Conservation (phyloP, 2,113 vertebrate genomes). For the Cinclus cinclus region DNA sequence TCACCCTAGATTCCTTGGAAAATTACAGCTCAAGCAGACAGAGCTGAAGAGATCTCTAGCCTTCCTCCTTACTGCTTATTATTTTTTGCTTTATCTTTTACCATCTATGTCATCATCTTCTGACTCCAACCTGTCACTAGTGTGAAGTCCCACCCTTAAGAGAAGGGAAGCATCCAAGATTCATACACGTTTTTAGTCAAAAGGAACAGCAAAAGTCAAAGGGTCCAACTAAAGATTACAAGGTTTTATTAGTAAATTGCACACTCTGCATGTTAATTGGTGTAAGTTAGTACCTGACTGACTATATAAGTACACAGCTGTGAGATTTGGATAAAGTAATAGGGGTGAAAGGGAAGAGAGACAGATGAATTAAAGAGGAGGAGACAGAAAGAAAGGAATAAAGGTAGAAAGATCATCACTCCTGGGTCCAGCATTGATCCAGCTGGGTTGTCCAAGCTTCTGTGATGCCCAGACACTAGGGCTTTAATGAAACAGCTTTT, state of each 20-base stretch:
- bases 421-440: too few relatives aligned
- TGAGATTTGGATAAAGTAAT: not conserved
- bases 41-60: fast-evolving
- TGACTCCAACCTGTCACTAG: not conserved
- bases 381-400: not conserved
- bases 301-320: not conserved
- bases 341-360: not conserved
- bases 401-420: not conserved
- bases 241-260: not conserved
- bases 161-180: not conserved
- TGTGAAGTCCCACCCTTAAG: not conserved
- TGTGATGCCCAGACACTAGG: not conserved
- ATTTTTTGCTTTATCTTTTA: not conserved
- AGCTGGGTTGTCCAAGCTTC: not conserved
- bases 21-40: not conserved
- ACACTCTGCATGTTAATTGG: not conserved
- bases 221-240: not conserved
- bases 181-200: not conserved
- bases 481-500: not conserved
- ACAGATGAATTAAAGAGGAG: not conserved
- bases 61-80: not conserved
- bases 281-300: not conserved
- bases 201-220: not conserved
- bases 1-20: not conserved
- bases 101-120: not conserved